Evolutionary conservation across 2,888 invertebrate genomes (phyloP).

Genomic region (Cephalotes varians): DNA sequence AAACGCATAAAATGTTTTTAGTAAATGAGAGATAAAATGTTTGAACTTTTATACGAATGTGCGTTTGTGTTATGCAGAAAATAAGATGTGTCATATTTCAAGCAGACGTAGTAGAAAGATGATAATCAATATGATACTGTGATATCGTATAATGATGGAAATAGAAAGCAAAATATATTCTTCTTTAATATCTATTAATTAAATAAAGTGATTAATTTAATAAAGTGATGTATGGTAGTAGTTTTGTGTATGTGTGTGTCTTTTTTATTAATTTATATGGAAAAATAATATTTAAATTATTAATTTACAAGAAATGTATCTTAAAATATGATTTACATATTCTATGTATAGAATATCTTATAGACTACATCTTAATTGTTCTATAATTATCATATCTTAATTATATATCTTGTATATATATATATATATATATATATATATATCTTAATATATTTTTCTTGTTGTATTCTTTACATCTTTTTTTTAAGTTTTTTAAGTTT

Average conservation of each 20-base stretch:
- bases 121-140: neutral
- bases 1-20: neutral
- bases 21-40: neutral
- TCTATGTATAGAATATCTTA: neutral
- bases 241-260: too few species aligned
- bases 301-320: neutral
- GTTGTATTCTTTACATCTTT: neutral
- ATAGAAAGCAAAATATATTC: neutral
- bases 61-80: neutral
- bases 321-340: constrained; percentile 8
- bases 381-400: too few species aligned
- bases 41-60: neutral
- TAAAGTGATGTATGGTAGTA: too few species aligned
- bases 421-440: too few species aligned
- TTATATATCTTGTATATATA: too few species aligned
- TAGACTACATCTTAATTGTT: too few species aligned
- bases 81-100: constrained; percentile 9
- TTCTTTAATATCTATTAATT: neutral
- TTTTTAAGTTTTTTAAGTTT: neutral
- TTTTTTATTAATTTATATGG: neutral
- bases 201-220: too few species aligned
- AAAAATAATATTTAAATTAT: neutral
- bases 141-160: neutral
- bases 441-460: neutral
- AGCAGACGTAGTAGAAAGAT: constrained; percentile 12